Evolutionary conservation across 2,113 vertebrate genomes (phyloP).

Genomic region (Passer domesticus): DNA sequence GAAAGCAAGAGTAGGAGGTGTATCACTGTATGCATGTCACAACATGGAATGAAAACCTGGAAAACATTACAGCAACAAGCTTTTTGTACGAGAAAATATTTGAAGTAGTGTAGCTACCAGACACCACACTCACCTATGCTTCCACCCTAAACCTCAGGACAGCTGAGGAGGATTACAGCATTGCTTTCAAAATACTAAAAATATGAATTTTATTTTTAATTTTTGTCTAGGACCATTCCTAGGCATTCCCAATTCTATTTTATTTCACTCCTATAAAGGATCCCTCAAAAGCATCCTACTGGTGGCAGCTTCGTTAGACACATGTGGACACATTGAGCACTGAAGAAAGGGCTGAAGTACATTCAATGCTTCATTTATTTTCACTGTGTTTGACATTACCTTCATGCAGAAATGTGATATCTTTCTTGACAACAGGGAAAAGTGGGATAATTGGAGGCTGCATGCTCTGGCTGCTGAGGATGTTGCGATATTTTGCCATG

Average conservation of each 20-base stretch:
- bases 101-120: background rate
- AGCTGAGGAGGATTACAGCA: background rate
- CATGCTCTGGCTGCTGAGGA: slow-evolving; percentile 96
- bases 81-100: background rate
- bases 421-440: slow-evolving; percentile 97
- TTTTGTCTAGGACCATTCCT: background rate
- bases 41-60: background rate
- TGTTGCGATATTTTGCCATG: slow-evolving; percentile 97
- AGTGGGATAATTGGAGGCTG: slow-evolving; percentile 97
- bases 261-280: background rate
- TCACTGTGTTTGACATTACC: slow-evolving; percentile 73
- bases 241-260: background rate
- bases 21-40: background rate
- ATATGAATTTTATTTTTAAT: background rate
- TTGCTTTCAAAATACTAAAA: background rate
- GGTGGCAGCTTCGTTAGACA: background rate
- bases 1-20: background rate
- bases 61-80: background rate
- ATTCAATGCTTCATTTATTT: background rate
- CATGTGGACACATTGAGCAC: background rate
- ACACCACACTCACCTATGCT: background rate
- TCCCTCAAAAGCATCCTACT: background rate
- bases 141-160: background rate
- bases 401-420: slow-evolving; percentile 97
- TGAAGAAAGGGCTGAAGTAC: background rate